phyloP scores from a whole-genome alignment of 2,888 invertebrate genomes.

The Apeira syringaria region DNA sequence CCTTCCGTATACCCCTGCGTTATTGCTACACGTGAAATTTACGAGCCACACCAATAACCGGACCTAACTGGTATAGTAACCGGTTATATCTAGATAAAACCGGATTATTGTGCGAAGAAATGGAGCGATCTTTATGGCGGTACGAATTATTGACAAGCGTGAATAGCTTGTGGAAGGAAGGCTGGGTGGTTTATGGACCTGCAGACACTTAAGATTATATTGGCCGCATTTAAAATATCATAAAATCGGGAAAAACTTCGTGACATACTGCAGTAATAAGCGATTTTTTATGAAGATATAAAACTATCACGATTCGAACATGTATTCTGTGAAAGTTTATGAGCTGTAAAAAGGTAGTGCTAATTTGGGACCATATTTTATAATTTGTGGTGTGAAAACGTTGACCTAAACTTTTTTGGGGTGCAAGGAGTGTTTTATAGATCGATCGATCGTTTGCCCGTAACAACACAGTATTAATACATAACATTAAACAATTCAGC shows the following conservation, averaged over 20 bases:
- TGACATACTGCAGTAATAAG: not conserved
- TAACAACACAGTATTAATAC: too few relatives aligned
- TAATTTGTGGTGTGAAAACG: too few relatives aligned
- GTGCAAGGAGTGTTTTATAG: too few relatives aligned
- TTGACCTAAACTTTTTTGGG: too few relatives aligned
- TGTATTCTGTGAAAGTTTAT: too few relatives aligned
- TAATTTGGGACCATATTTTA: too few relatives aligned
- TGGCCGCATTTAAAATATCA: conserved; percentile 17
- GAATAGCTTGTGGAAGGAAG: conserved; percentile 16
- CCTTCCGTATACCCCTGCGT: conserved; percentile 41
- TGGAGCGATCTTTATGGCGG: conserved; percentile 21
- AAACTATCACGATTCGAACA: too few relatives aligned
- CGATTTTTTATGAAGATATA: not conserved
- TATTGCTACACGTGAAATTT: conserved; percentile 72
- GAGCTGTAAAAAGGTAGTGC: too few relatives aligned
- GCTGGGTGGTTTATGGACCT: conserved; percentile 18
- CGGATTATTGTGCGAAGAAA: conserved; percentile 43
- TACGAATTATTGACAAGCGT: conserved; percentile 22
- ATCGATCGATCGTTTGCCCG: too few relatives aligned
- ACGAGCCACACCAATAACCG: conserved; percentile 44
- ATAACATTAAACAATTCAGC: too few relatives aligned
- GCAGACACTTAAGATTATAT: conserved; percentile 18
- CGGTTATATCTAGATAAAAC: conserved; percentile 59
- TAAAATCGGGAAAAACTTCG: conserved; percentile 11
- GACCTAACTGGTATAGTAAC: conserved; percentile 48